Conservation (phyloP, 2,888 invertebrate genomes). For the Platypus cylindrus region DNA sequence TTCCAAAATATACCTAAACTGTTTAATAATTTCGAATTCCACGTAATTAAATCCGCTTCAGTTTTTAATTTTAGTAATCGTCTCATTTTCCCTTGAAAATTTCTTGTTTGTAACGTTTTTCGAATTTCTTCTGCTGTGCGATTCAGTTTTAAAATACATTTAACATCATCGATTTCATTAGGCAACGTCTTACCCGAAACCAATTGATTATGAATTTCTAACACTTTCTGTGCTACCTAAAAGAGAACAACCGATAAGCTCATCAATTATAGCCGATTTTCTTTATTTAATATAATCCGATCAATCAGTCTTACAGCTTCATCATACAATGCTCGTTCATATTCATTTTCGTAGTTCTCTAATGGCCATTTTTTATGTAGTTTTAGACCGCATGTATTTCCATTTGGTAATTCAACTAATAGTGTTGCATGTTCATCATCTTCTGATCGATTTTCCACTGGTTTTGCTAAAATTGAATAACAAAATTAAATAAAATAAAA, state of each 20-base stretch:
- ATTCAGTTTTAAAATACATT: constrained; percentile 47
- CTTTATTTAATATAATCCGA: too few relatives aligned
- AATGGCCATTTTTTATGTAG: constrained; percentile 47
- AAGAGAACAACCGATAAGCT: neutral
- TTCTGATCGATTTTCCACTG: constrained; percentile 22
- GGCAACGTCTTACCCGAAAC: constrained; percentile 9
- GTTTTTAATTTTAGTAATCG: constrained; percentile 48
- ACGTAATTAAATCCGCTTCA: constrained; percentile 50
- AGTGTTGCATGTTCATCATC: constrained; percentile 39
- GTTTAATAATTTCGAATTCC: constrained; percentile 54
- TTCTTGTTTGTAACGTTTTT: constrained; percentile 38
- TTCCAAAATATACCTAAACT: constrained; percentile 34
- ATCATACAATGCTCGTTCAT: constrained; percentile 49
- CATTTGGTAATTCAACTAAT: constrained; percentile 47
- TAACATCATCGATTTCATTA: constrained; percentile 12
- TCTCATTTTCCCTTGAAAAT: constrained; percentile 43
- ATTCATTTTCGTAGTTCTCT: constrained; percentile 47
- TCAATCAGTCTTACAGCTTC: constrained; percentile 40
- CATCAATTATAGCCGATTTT: too few relatives aligned
- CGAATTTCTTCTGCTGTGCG: constrained; percentile 48
- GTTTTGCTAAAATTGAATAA: constrained; percentile 19
- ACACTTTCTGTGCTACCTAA: constrained; percentile 9
- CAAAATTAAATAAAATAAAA: constrained; percentile 2
- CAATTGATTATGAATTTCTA: constrained; percentile 17
- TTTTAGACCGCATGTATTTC: constrained; percentile 54